Base-by-base conservation (phyloP, 2,888 invertebrate genomes). In the Hirtodrosophila duncani region DNA sequence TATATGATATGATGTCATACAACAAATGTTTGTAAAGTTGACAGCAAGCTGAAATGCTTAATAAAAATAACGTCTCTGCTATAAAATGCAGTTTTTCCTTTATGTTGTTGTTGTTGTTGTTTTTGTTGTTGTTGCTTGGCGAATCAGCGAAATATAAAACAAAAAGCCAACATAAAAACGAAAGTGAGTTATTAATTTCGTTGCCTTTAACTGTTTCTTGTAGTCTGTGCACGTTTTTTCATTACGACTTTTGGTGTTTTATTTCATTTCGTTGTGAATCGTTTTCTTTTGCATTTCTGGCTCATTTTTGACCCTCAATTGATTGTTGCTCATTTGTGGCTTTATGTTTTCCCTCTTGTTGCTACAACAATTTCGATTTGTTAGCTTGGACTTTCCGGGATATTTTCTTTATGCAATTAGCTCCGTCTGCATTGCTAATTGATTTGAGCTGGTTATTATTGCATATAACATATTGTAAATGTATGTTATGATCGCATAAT, bases 231-330 rank as follows among this genome's bases (percentile, higher is more conserved):
- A 10, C 41, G 9, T 23, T 58, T 53, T 31, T 16, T 24, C 20
- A 50, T 37, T 50, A 50, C 51, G 34, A 34, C 14, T 41, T n/a
- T n/a, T n/a, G n/a, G n/a, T n/a, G n/a, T n/a, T n/a, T n/a, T n/a
- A n/a, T n/a, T n/a, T n/a, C n/a, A n/a, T n/a, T n/a, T n/a, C 10
- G 4, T 26, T 20, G 20, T 20, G 3, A 20, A 20, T 24, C 9
- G 31, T 14, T 50, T 50, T 34, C n/a, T 45, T 49, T 34, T 10
- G 1, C 3, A 13, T 8, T 51, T 58, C 63, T 57, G 48, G 52
- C 68, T 41, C 52, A 49, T 57, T 63, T 45, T 45, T 78, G 70
- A 71, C 79, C 70, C 75, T 55, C 61, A 71, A 45, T 49, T 38
- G 21, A 52, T 37, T 55, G 29, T 39, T 46, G 50, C 38, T 5